Conservation (phyloP, 2,888 invertebrate genomes). For the Apocheima hispidaria region DNA sequence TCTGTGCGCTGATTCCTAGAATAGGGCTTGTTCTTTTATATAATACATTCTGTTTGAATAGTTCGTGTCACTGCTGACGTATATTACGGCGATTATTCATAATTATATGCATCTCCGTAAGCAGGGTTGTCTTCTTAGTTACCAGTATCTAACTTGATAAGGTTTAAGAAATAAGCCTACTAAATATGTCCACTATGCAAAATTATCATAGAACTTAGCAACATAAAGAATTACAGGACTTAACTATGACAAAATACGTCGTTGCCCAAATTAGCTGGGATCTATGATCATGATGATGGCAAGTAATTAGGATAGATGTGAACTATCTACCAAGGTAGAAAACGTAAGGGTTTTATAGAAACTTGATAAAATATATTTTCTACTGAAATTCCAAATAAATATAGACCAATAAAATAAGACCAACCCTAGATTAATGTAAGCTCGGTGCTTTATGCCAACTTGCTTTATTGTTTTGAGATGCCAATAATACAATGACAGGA, state of each 20-base stretch:
- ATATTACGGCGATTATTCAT: not conserved
- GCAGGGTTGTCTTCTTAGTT: not conserved
- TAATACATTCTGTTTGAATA: conserved; percentile 24
- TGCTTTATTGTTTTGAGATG: too few species aligned
- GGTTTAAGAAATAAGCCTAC: not conserved
- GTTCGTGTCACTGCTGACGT: not conserved
- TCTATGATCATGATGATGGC: not conserved
- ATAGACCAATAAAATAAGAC: not conserved
- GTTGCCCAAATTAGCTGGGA: not conserved
- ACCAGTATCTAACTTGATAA: not conserved
- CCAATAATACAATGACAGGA: not conserved
- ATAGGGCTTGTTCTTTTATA: too few species aligned
- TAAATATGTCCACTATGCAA: not conserved
- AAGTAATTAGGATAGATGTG: too few species aligned
- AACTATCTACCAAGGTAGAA: too few species aligned
- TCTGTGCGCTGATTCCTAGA: too few species aligned
- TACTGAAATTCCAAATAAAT: not conserved
- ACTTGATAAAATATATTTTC: not conserved
- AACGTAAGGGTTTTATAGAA: not conserved
- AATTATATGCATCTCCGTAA: not conserved
- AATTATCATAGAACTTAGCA: too few species aligned
- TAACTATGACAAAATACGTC: too few species aligned
- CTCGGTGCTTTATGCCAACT: not conserved
- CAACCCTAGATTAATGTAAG: not conserved
- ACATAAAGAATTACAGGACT: not conserved